phyloP scores from a whole-genome alignment of 2,797 vertebrate genomes.

The Leuciscus waleckii region DNA sequence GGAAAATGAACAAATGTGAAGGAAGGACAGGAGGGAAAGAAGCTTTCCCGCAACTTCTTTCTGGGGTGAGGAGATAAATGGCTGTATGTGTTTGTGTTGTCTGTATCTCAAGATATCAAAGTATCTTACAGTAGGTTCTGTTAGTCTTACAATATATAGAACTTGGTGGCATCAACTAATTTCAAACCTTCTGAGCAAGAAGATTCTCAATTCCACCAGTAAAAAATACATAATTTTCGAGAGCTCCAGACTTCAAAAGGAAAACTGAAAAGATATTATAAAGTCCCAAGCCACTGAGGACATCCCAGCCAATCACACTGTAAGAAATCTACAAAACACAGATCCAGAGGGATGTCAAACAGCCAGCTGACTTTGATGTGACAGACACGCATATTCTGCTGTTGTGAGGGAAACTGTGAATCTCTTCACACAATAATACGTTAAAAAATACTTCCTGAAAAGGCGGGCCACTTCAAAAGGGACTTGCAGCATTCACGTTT shows the following conservation, averaged over 20 bases:
- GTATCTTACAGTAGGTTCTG: no score
- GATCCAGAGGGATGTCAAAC: conserved; percentile 47
- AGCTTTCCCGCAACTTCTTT: no score
- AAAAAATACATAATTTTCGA: conserved; percentile 15
- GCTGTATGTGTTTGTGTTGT: no score
- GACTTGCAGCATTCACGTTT: conserved; percentile 9
- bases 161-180: neutral
- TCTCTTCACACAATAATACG: conserved; percentile 46
- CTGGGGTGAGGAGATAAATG: no score
- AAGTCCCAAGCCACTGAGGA: conserved; percentile 29
- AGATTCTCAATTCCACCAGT: conserved; percentile 26
- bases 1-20: no score
- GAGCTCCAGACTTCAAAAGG: conserved; percentile 21
- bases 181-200: conserved; percentile 29
- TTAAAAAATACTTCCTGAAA: conserved; percentile 36
- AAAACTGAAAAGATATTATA: conserved; percentile 24
- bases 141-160: neutral
- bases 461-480: conserved; percentile 47
- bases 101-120: no score
- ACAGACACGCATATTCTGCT: conserved; percentile 33
- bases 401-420: conserved; percentile 36
- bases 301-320: conserved; percentile 33
- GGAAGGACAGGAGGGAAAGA: no score
- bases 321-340: conserved; percentile 26
- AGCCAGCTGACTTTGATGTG: conserved; percentile 51